Percentiles rank a stretch among this genome's conserved stretches.
phyloP scores from a whole-genome alignment of 1,140 invertebrate species.

The Drosophila insularis region DNA sequence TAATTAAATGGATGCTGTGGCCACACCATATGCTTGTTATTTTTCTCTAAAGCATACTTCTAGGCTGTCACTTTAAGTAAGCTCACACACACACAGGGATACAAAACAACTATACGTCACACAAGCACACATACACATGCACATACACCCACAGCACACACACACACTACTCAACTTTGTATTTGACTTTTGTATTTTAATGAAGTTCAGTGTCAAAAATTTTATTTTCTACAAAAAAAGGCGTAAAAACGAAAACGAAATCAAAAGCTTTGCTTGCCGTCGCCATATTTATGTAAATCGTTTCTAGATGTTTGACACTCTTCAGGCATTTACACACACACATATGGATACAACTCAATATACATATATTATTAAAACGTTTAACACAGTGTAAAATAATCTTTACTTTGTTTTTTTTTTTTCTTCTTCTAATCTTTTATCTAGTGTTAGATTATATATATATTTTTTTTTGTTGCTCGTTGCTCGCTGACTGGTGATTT shows the following conservation, averaged over 20 bases:
- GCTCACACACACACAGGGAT: constrained; percentile 21
- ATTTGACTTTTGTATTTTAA: constrained; percentile 22
- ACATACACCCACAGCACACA: constrained; percentile 3
- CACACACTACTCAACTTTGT: not conserved
- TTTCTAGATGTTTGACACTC: not conserved
- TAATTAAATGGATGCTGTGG: constrained; percentile 6
- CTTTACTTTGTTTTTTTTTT: constrained; percentile 18
- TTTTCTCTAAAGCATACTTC: constrained; percentile 53
- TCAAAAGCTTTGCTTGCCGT: constrained; percentile 1
- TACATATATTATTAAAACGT: not conserved
- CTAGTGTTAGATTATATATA: not conserved
- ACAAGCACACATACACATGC: constrained; percentile 12
- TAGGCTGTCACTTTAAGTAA: constrained; percentile 43
- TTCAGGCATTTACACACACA: not conserved
- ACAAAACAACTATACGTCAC: not conserved
- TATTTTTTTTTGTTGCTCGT: constrained; percentile 17
- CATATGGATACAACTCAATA: not conserved
- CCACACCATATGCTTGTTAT: constrained; percentile 61
- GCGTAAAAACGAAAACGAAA: constrained; percentile 33
- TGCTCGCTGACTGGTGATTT: constrained; percentile 40
- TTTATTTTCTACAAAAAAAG: constrained; percentile 47
- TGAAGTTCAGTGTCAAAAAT: constrained; percentile 79
- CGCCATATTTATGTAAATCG: constrained; percentile 9
- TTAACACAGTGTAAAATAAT: not conserved
- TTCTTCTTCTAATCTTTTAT: not conserved